A percentile compares a stretch with the other conserved stretches of the same genome.
phyloP scores from a whole-genome alignment of 2,113 vertebrate species.

The Climacteris rufus region DNA sequence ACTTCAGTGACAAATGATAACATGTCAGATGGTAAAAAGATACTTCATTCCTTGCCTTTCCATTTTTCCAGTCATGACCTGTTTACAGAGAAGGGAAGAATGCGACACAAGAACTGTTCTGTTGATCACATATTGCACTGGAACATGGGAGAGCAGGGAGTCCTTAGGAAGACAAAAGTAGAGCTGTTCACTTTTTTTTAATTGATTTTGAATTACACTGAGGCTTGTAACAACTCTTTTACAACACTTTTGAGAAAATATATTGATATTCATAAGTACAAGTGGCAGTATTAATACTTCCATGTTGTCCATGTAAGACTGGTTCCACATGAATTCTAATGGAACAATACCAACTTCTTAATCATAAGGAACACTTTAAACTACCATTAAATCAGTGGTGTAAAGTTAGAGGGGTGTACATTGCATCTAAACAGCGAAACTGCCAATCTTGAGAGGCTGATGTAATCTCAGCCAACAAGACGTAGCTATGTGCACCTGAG shows the following conservation, averaged over 20 bases:
- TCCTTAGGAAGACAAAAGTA: not conserved
- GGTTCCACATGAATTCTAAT: not conserved
- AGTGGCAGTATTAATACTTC: not conserved
- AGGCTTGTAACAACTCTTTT: not conserved
- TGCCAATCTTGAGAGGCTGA: not conserved
- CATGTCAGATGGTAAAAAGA: not conserved
- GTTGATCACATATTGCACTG: not conserved
- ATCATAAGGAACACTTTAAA: not conserved
- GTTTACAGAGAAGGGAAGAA: not conserved
- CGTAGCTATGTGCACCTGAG: rapidly evolving
- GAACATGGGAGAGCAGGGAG: not conserved
- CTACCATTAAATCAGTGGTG: not conserved
- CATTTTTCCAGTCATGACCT: not conserved
- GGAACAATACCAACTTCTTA: not conserved
- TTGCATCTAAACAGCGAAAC: not conserved
- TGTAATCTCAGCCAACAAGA: not conserved
- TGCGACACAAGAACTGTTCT: not conserved
- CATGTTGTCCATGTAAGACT: not conserved
- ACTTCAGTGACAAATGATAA: not conserved
- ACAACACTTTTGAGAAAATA: not conserved
- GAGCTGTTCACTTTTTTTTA: rapidly evolving
- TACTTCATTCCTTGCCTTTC: not conserved
- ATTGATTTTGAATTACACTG: not conserved
- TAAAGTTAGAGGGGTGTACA: not conserved
- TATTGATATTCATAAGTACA: not conserved